Evolutionary conservation across 1,140 invertebrate genomes (phyloP).

Genomic region (Zaprionus africanus): DNA sequence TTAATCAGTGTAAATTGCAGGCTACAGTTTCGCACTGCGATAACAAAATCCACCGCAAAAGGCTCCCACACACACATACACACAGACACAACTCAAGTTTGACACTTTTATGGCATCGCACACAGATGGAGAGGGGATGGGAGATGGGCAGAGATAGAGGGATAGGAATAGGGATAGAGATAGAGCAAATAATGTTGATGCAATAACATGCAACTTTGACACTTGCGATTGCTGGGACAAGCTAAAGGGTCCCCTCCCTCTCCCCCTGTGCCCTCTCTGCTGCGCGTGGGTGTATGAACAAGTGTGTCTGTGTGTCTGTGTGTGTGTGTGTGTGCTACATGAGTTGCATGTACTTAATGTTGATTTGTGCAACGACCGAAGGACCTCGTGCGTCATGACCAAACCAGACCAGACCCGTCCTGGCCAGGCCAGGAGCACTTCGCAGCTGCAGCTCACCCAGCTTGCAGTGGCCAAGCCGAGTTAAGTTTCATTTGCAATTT

Average conservation of each 20-base stretch:
- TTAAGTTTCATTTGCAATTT: conserved; percentile 81
- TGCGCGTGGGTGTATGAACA: neutral
- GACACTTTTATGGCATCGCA: conserved; percentile 41
- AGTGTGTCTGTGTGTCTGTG: conserved; percentile 36
- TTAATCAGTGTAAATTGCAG: conserved; percentile 70
- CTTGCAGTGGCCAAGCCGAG: conserved; percentile 44
- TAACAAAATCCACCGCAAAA: conserved; percentile 56
- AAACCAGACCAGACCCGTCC: conserved; percentile 26
- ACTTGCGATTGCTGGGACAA: conserved; percentile 47
- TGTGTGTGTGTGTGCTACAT: conserved; percentile 41
- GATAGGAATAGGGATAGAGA: conserved; percentile 7
- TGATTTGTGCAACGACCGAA: conserved; percentile 69
- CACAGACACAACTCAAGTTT: conserved; percentile 32
- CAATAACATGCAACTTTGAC: conserved; percentile 81
- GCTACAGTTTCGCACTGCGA: conserved; percentile 47
- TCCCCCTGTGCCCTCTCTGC: neutral
- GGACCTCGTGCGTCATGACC: conserved; percentile 44
- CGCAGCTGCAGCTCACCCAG: conserved; percentile 34
- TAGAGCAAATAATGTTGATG: conserved; percentile 69
- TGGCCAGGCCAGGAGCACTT: conserved; percentile 31
- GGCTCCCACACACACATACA: neutral
- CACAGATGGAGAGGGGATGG: conserved; percentile 27
- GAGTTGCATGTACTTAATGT: conserved; percentile 79
- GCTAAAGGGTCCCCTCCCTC: conserved; percentile 5
- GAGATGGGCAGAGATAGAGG: neutral